These are phyloP conservation scores for Cyprinus carpio DNA, from an alignment of 2,113 vertebrate genomes.

Conservation along the genomic window DNA sequence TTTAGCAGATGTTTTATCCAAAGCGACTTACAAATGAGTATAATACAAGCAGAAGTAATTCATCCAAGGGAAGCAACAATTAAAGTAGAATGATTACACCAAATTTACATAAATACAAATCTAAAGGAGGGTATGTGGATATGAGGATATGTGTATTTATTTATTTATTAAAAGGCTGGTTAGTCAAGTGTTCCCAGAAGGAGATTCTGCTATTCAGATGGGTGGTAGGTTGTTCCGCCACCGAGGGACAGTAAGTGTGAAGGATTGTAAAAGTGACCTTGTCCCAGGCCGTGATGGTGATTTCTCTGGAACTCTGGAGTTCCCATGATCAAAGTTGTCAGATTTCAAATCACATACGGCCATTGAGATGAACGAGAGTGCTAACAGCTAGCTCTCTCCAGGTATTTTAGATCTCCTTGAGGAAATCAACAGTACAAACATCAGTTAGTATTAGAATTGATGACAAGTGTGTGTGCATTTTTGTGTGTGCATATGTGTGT, in stretches of 20 bases:
- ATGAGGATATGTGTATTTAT: not conserved
- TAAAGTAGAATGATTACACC: not conserved
- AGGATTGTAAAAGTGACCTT: not conserved
- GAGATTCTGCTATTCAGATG: not conserved
- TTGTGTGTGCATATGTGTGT: not conserved
- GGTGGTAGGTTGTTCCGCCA: not conserved
- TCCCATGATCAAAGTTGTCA: not conserved
- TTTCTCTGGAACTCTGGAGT: not conserved
- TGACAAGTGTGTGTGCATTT: not conserved
- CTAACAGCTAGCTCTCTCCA: not conserved
- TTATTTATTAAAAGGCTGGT: not conserved
- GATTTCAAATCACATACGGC: not conserved
- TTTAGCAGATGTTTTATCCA: conserved; percentile 2
- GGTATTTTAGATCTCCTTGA: conserved; percentile 5
- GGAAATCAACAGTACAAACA: not conserved
- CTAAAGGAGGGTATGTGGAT: not conserved
- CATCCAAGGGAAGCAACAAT: not conserved
- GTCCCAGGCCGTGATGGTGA: not conserved
- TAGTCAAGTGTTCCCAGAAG: not conserved
- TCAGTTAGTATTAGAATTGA: not conserved
- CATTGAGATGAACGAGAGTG: not conserved
- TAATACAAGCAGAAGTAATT: not conserved
- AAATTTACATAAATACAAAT: not conserved
- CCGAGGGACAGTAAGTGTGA: not conserved
- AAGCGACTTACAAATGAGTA: not conserved